Evolutionary conservation across 2,888 invertebrate species (phyloP).

Genomic region (Notocelia uddmanniana): DNA sequence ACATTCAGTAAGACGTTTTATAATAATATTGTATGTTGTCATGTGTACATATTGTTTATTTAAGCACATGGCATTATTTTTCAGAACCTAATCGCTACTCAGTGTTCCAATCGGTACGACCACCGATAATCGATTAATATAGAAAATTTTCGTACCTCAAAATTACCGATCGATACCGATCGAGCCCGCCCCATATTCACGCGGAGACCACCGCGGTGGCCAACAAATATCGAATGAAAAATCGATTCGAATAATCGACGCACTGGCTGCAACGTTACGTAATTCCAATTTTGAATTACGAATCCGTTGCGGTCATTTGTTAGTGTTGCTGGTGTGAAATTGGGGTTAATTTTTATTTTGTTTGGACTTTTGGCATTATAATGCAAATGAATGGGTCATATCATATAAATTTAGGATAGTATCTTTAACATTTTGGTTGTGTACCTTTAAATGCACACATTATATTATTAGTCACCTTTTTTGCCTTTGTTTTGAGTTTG

Average conservation of each 20-base stretch:
- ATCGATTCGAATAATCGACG: constrained; percentile 55
- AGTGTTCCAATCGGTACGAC: constrained; percentile 48
- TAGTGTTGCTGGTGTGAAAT: constrained; percentile 33
- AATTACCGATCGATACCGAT: constrained; percentile 52
- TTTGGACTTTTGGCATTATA: not conserved
- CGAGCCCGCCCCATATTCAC: constrained; percentile 62
- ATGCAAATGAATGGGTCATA: not conserved
- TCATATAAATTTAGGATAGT: too few relatives aligned
- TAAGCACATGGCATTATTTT: too few relatives aligned
- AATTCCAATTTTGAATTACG: constrained; percentile 53
- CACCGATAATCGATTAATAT: constrained; percentile 52
- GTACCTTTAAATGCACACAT: too few relatives aligned
- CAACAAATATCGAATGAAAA: constrained; percentile 61
- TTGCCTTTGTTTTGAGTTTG: not conserved
- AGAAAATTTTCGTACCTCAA: constrained; percentile 52
- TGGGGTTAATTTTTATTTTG: constrained; percentile 16
- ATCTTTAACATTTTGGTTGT: too few relatives aligned
- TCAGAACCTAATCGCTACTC: not conserved
- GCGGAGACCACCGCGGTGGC: constrained; percentile 61
- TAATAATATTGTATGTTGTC: too few relatives aligned
- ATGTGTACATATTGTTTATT: too few relatives aligned
- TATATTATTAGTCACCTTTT: not conserved
- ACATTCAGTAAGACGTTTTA: too few relatives aligned
- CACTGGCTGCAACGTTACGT: constrained; percentile 52
- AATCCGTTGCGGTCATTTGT: constrained; percentile 47